Evolutionary conservation across 2,797 vertebrate genomes (phyloP), one percentile per base, ranked within the genome.

Genomic region (Taeniopygia guttata): DNA sequence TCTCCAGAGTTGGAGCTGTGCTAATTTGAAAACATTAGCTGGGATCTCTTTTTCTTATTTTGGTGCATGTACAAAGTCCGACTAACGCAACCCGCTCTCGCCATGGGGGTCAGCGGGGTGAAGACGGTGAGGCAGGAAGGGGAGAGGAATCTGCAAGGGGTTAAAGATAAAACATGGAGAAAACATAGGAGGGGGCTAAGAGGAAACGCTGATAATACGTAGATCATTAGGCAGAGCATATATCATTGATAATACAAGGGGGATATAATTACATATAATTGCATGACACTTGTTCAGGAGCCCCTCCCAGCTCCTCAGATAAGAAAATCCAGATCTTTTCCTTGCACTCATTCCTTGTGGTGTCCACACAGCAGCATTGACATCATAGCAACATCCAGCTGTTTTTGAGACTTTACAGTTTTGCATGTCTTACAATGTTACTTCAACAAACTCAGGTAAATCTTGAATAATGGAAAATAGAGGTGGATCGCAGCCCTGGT

Each of bases 21-120:
- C 98, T 98, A 98, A 98, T 98, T 98, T 98, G 98, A 98, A 98
- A 98, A 98, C 98, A 98, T 98, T 98, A 98, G 98, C 97, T 97
- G 95, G 96, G 96, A 96, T 97, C 75, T 92, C 81, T 92, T 91
- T 67, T 63, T 94, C 73, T 96, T 79, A 81, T 27, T 96, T 96
- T 77, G 81, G 87, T 94, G 75, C 68, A 49, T 2, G 21, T 80
- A 84, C 87, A 80, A 96, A 96, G 95, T 95, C 96, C 90, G 48
- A 4, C 18, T 76, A 92, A 90, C 18, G 5, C 67, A 60, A 43
- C 40, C 49, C 1, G 0, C 48, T 74, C 64, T 54, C 80, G 72
- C 20, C 51, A 4, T 1, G 6, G 48, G 15, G 60, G 80, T 86
- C 72, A 60, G 13, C 6, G 40, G 22, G 51, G 52, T 32, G 13